Evolutionary conservation across 2,888 invertebrate genomes (phyloP).

Genomic region (Merodon equestris): DNA sequence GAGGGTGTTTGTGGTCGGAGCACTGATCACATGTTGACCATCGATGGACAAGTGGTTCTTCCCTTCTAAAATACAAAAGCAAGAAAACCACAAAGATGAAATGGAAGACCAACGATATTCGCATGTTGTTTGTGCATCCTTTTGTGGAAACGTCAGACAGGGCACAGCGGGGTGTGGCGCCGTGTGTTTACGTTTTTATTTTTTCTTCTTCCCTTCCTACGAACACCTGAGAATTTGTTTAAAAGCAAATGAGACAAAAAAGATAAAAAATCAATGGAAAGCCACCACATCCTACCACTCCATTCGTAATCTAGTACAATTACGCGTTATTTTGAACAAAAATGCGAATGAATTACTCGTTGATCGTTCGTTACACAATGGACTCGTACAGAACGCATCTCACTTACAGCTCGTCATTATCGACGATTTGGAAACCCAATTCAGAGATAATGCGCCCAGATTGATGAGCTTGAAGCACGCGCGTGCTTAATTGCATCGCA

Average conservation of each 20-base stretch:
- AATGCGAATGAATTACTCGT: too few relatives aligned
- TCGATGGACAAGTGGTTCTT: slow-evolving; percentile 35
- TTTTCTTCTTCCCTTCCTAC: too few relatives aligned
- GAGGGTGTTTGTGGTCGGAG: slow-evolving; percentile 11
- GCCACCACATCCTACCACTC: too few relatives aligned
- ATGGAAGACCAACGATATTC: slow-evolving; percentile 26
- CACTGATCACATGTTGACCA: slow-evolving; percentile 43
- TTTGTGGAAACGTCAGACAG: slow-evolving; percentile 45
- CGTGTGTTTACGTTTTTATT: slow-evolving; percentile 7
- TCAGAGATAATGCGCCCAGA: slow-evolving; percentile 27
- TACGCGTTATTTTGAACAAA: too few relatives aligned
- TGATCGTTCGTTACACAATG: too few relatives aligned
- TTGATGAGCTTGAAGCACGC: slow-evolving; percentile 58
- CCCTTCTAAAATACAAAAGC: too few relatives aligned
- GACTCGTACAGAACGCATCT: too few relatives aligned
- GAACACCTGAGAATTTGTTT: slow-evolving; percentile 54
- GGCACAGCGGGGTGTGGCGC: slow-evolving; percentile 67
- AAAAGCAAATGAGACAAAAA: too few relatives aligned
- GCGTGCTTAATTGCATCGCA: slow-evolving; percentile 44
- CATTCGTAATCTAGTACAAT: too few relatives aligned
- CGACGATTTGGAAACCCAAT: slow-evolving; percentile 39
- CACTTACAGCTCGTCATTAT: slow-evolving; percentile 1
- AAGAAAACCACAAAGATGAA: slow-evolving; percentile 10
- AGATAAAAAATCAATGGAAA: too few relatives aligned
- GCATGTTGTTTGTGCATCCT: slow-evolving; percentile 29